phyloP scores from a whole-genome alignment of 64 coral and sea anemone genomes.

The Pachyseris speciosa region DNA sequence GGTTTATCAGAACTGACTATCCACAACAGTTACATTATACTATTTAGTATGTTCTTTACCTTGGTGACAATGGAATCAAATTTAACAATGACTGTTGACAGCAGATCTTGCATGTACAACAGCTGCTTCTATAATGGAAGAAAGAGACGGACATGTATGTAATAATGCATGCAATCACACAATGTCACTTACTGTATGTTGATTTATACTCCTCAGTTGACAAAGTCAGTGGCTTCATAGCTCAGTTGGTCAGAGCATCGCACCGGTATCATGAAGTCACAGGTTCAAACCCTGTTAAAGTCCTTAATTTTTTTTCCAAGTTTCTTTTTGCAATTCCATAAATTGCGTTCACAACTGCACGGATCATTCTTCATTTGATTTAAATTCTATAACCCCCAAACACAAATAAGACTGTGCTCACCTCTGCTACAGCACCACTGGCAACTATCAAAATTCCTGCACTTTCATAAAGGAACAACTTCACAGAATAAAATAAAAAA shows the following conservation, averaged over 20 bases:
- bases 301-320: too few species aligned
- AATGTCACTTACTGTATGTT: too few species aligned
- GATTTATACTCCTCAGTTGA: too few species aligned
- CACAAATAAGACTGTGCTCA: constrained; percentile 29
- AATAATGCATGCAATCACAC: neutral
- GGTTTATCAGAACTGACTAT: neutral
- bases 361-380: too few species aligned
- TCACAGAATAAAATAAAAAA: neutral
- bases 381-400: too few species aligned
- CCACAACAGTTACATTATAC: neutral
- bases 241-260: too few species aligned
- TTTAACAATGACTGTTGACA: constrained; percentile 85
- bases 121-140: constrained; percentile 80
- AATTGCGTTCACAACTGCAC: too few species aligned
- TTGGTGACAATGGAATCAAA: constrained; percentile 82
- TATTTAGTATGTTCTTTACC: constrained; percentile 9
- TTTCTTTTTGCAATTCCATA: too few species aligned
- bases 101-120: constrained; percentile 89
- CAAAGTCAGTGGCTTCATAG: too few species aligned
- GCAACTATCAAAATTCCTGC: constrained; percentile 93
- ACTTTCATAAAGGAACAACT: constrained; percentile 98
- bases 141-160: neutral
- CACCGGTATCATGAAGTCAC: too few species aligned
- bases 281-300: too few species aligned
- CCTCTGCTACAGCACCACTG: constrained; percentile 92